These are phyloP conservation scores for Sminthurides aquaticus DNA, from an alignment of 2,888 invertebrate species.

Conservation along the genomic window DNA sequence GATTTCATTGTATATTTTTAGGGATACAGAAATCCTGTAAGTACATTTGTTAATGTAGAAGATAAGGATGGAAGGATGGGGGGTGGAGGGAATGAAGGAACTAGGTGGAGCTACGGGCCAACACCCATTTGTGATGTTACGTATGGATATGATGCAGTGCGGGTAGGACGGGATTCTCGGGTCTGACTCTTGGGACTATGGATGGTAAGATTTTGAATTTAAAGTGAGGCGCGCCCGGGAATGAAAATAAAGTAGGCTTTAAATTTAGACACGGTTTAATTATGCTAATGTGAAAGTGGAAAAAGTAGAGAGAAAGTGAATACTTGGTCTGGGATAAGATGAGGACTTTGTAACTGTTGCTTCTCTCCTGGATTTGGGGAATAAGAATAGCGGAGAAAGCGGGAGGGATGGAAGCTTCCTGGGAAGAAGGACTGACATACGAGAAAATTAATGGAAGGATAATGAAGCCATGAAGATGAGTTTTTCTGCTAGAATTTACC, in stretches of 20 bases:
- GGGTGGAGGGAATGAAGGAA: background rate
- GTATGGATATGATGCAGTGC: no score
- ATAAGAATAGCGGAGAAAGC: no score
- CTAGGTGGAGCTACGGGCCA: background rate
- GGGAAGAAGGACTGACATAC: background rate
- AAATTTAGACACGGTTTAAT: slow-evolving; percentile 2
- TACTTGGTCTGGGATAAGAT: background rate
- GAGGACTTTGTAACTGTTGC: no score
- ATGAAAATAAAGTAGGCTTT: background rate
- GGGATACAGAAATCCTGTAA: background rate
- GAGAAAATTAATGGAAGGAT: background rate
- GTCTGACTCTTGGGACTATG: no score
- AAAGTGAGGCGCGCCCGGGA: no score
- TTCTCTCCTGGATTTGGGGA: no score
- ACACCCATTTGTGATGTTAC: background rate
- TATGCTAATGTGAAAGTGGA: slow-evolving; percentile 7
- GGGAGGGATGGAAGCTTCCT: background rate
- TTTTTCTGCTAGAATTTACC: background rate
- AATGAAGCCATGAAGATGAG: background rate
- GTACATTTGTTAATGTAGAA: slow-evolving; percentile 1
- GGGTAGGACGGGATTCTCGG: no score
- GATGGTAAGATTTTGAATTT: no score
- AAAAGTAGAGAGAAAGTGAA: background rate
- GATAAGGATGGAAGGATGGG: background rate
- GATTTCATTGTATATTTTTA: no score